Conservation (phyloP, 2,888 invertebrate genomes). For the Perizoma flavofasciatum region DNA sequence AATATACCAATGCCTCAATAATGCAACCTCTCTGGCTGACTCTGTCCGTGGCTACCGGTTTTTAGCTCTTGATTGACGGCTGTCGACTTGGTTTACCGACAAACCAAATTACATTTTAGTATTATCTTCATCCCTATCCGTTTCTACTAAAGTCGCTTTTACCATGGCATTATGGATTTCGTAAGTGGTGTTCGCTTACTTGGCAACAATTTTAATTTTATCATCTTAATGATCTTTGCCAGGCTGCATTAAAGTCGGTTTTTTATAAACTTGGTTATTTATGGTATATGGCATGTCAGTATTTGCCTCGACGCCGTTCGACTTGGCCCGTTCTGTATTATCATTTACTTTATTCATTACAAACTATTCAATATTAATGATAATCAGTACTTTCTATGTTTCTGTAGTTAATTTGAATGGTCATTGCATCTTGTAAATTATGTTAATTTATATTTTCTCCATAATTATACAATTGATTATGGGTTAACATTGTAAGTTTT, state of each 20-base stretch:
- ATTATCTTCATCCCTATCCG: constrained; percentile 34
- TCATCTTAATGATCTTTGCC: constrained; percentile 24
- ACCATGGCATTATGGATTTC: constrained; percentile 1
- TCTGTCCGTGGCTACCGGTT: constrained; percentile 80
- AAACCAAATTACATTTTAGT: constrained; percentile 45
- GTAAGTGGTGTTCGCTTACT: constrained; percentile 18
- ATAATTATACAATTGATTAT: constrained; percentile 38
- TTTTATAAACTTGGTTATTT: constrained; percentile 34
- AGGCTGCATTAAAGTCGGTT: constrained; percentile 37
- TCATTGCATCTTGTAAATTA: constrained; percentile 37
- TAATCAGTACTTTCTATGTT: constrained; percentile 69
- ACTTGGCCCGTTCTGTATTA: constrained; percentile 77
- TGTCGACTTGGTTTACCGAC: constrained; percentile 77
- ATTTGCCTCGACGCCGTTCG: constrained; percentile 78
- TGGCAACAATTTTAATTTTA: constrained; percentile 49
- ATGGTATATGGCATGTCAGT: constrained; percentile 48
- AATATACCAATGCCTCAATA: constrained; percentile 37
- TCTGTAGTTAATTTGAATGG: constrained; percentile 47
- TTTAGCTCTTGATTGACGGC: constrained; percentile 82
- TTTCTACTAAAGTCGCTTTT: constrained; percentile 37
- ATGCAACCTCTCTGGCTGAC: constrained; percentile 66
- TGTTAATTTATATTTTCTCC: constrained; percentile 33
- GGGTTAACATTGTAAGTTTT: constrained; percentile 35
- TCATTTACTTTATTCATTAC: constrained; percentile 82
- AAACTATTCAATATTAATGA: constrained; percentile 79